A percentile compares a stretch with the other conserved stretches of the same genome.
phyloP scores from a whole-genome alignment of 2,113 vertebrate species.

The Urocolius indicus region DNA sequence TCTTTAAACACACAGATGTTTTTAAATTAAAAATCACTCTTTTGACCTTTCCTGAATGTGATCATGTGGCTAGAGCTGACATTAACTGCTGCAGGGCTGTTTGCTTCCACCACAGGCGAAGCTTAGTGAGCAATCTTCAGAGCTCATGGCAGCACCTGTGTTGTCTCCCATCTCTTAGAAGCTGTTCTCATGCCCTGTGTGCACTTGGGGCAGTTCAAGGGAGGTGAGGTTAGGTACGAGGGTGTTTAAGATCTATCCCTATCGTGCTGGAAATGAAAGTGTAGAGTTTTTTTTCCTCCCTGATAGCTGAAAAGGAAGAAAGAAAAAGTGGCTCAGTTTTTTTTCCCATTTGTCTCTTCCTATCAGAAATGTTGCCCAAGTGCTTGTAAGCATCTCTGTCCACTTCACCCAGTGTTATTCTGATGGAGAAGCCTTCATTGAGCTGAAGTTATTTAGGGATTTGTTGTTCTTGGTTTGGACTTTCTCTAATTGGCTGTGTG shows the following conservation, averaged over 20 bases:
- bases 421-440: background rate
- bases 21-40: conserved; percentile 79
- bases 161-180: background rate
- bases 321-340: background rate
- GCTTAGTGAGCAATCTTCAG: background rate
- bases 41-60: conserved; percentile 75
- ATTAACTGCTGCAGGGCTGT: conserved; percentile 59
- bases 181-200: background rate
- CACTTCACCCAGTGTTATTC: background rate
- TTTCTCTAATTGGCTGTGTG: background rate
- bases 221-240: background rate
- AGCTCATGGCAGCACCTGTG: background rate
- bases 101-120: background rate
- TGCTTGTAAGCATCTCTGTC: background rate
- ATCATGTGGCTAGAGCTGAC: conserved; percentile 62
- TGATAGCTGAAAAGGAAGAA: background rate
- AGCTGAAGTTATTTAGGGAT: background rate
- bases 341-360: background rate
- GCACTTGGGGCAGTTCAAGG: background rate
- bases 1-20: conserved; percentile 75
- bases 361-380: background rate
- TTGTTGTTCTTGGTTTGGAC: background rate
- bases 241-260: background rate
- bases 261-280: accelerated
- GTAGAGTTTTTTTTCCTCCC: background rate